These are phyloP conservation scores for Tragopan temminckii DNA, from an alignment of 2,797 vertebrate genomes.

Conservation along the genomic window DNA sequence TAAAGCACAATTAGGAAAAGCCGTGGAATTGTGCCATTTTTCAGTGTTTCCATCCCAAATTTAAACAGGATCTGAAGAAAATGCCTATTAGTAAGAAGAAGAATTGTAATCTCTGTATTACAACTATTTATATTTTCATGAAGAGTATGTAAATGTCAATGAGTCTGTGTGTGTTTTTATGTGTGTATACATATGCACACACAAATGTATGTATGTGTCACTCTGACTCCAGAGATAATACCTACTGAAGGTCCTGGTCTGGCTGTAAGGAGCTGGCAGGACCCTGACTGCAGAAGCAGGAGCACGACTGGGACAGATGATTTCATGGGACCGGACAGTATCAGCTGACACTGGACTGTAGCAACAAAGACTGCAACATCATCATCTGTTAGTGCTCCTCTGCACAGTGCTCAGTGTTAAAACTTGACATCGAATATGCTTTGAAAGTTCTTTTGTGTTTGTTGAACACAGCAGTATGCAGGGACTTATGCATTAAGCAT, in stretches of 20 bases:
- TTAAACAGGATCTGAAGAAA: slow-evolving; percentile 14
- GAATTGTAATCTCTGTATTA: neutral
- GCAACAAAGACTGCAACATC: neutral
- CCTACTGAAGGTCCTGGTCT: neutral
- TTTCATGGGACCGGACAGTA: neutral
- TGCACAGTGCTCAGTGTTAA: neutral
- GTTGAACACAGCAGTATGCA: neutral
- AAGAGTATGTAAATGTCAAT: neutral
- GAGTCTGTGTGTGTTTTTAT: neutral
- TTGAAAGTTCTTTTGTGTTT: neutral
- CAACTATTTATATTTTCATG: neutral
- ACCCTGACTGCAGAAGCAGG: neutral
- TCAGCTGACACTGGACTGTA: accelerated
- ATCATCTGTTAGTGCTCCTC: neutral
- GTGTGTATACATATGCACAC: too few relatives aligned
- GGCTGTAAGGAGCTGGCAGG: neutral
- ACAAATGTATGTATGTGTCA: accelerated
- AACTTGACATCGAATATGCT: neutral
- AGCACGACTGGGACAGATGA: neutral
- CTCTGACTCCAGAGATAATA: neutral
- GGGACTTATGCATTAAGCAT: neutral
- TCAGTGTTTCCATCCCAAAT: neutral
- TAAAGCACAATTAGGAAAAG: neutral
- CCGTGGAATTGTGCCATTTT: neutral
- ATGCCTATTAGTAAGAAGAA: neutral